Percentiles rank a stretch among this genome's conserved stretches.
Evolutionary conservation across 2,797 vertebrate genomes (phyloP).

Genomic region (Malurus leucopterus): DNA sequence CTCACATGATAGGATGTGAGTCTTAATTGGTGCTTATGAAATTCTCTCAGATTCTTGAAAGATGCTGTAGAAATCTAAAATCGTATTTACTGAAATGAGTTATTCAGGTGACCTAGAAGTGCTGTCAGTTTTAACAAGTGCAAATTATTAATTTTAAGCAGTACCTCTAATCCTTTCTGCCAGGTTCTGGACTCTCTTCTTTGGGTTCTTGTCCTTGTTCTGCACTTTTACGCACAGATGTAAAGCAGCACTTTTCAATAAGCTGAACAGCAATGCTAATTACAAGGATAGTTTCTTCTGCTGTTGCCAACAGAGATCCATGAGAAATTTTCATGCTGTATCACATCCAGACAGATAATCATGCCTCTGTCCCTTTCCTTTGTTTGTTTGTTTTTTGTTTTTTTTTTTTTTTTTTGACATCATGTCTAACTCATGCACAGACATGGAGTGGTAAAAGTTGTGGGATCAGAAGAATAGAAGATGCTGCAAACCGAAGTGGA

Average conservation of each 20-base stretch:
- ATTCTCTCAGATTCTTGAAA: slow-evolving; percentile 25
- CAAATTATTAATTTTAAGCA: background rate
- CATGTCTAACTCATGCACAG: background rate
- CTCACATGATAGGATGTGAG: background rate
- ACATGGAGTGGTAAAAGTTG: background rate
- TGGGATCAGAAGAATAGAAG: background rate
- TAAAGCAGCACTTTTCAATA: background rate
- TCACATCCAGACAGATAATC: background rate
- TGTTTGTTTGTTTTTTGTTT: background rate
- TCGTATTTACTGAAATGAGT: background rate
- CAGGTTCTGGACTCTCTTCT: background rate
- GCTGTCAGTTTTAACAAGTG: background rate
- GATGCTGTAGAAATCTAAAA: background rate
- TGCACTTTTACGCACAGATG: background rate
- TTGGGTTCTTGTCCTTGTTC: background rate
- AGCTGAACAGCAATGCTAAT: background rate
- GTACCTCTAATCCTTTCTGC: background rate
- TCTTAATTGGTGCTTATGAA: background rate
- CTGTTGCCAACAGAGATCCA: background rate
- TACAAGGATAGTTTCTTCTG: background rate
- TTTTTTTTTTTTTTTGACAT: background rate
- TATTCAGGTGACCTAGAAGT: background rate
- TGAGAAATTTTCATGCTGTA: background rate
- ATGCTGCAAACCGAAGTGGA: background rate
- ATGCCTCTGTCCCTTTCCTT: background rate